These are phyloP conservation scores for Sturnira hondurensis DNA, from an alignment of 2,113 vertebrate genomes.

Conservation along the genomic window DNA sequence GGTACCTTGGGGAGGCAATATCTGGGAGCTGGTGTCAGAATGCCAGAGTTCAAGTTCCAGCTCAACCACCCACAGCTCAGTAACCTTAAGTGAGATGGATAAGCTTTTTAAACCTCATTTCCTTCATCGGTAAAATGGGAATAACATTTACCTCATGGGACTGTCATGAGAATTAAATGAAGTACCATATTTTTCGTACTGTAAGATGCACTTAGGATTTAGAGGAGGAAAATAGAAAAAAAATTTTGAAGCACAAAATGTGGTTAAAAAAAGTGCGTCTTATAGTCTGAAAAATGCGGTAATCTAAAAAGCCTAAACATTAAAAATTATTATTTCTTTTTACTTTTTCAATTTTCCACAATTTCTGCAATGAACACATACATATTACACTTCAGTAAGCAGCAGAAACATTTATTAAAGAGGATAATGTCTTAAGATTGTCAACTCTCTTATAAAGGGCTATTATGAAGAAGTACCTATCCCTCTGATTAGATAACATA, in stretches of 20 bases:
- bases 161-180: not conserved
- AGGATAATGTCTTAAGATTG: not conserved
- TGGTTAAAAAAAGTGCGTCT: no score
- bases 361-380: not conserved
- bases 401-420: slow-evolving; percentile 1
- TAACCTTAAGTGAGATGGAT: not conserved
- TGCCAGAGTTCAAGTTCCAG: slow-evolving; percentile 22
- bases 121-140: slow-evolving; percentile 16
- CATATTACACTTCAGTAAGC: not conserved
- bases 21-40: not conserved
- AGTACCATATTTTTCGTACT: no score
- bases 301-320: not conserved
- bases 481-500: not conserved
- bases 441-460: not conserved
- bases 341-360: slow-evolving; percentile 23
- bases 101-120: slow-evolving; percentile 8
- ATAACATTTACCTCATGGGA: not conserved
- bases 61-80: not conserved
- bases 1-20: not conserved
- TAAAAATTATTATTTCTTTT: slow-evolving; percentile 29
- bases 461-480: not conserved
- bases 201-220: no score
- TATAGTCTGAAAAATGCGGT: no score
- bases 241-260: no score
- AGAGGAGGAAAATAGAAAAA: no score